Percentiles rank a stretch among this genome's conserved stretches.
These are phyloP conservation scores for Melanargia galathea DNA, from an alignment of 2,888 invertebrate species.

Conservation along the genomic window DNA sequence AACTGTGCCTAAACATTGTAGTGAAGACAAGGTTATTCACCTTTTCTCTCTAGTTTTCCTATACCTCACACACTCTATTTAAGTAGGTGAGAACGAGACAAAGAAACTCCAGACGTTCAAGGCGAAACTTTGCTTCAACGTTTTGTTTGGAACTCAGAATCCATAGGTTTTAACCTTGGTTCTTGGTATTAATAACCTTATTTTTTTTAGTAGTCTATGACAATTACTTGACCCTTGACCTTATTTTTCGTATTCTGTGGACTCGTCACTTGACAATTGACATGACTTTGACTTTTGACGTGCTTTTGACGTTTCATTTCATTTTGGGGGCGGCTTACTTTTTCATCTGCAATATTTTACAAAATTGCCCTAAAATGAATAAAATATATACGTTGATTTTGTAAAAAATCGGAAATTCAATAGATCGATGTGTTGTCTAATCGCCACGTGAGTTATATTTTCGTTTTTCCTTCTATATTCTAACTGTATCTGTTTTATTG, in stretches of 20 bases:
- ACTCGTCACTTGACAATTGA: too few species aligned
- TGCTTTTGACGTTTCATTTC: constrained; percentile 70
- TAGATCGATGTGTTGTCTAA: constrained; percentile 29
- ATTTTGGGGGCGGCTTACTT: constrained; percentile 74
- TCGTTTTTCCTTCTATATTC: neutral
- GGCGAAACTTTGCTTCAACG: neutral
- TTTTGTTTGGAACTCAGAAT: too few species aligned
- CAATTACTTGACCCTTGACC: neutral
- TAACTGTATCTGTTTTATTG: constrained; percentile 47
- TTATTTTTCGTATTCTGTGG: neutral
- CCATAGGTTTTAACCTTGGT: too few species aligned
- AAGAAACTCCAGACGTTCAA: neutral
- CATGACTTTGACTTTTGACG: too few species aligned
- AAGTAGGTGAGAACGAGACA: too few species aligned
- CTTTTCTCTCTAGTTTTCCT: too few species aligned
- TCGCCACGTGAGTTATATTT: constrained; percentile 29
- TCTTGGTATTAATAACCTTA: too few species aligned
- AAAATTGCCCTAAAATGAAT: constrained; percentile 54
- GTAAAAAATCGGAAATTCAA: constrained; percentile 13
- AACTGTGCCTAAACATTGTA: too few species aligned
- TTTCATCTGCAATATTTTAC: constrained; percentile 50
- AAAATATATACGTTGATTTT: constrained; percentile 40
- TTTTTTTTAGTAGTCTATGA: too few species aligned
- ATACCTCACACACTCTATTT: too few species aligned
- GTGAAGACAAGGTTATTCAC: too few species aligned